A percentile compares a stretch with the other conserved stretches of the same genome.
Conservation (phyloP, 2,888 invertebrate species). For the Amphimallon solstitiale region DNA sequence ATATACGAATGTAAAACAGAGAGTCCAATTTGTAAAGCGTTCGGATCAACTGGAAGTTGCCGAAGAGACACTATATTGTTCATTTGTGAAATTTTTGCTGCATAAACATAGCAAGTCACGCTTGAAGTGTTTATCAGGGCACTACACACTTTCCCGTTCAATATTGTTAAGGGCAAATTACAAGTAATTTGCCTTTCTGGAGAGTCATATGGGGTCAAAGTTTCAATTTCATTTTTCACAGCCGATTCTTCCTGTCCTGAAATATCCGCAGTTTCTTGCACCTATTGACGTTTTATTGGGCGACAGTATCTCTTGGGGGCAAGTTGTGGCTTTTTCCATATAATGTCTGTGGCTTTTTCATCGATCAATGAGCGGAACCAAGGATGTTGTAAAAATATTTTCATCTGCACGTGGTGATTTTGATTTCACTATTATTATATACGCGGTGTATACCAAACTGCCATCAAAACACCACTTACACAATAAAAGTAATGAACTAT, state of each 20-base stretch:
- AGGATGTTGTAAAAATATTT: neutral
- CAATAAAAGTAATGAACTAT: neutral
- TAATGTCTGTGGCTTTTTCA: neutral
- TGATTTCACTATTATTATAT: neutral
- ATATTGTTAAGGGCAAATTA: neutral
- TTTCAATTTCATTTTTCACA: slow-evolving; percentile 3
- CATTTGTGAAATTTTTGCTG: slow-evolving; percentile 6
- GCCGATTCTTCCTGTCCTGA: neutral
- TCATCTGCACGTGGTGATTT: neutral
- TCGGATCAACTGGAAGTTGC: slow-evolving; percentile 1
- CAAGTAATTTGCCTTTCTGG: neutral
- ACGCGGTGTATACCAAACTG: neutral
- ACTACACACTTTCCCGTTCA: neutral
- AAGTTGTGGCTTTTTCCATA: neutral
- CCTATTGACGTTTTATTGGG: neutral
- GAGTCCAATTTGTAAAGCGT: neutral
- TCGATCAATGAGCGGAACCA: neutral
- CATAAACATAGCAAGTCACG: neutral
- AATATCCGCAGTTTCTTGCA: neutral
- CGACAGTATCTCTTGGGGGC: neutral
- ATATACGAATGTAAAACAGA: neutral
- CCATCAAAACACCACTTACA: neutral
- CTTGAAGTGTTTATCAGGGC: neutral
- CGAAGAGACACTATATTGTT: neutral
- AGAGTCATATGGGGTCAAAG: neutral